A percentile compares a stretch with the other conserved stretches of the same genome.
phyloP scores from a whole-genome alignment of 2,113 vertebrate genomes.

The Urocitellus parryii region DNA sequence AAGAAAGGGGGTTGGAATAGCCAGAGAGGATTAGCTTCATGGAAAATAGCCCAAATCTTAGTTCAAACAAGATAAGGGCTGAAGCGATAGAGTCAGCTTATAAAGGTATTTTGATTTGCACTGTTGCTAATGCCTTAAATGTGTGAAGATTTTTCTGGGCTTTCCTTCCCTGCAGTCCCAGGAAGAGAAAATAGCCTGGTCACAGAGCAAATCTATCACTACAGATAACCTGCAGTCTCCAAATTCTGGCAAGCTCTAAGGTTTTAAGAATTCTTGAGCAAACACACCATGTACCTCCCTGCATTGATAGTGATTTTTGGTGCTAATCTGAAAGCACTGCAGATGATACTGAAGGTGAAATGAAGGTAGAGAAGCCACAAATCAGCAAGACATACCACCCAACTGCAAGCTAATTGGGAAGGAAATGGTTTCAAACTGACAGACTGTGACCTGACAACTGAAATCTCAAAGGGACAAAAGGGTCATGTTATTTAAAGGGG shows the following conservation, averaged over 20 bases:
- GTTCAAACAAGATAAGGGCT: conserved; percentile 58
- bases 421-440: conserved; percentile 78
- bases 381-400: conserved; percentile 69
- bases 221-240: conserved; percentile 18
- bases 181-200: conserved; percentile 44
- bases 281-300: conserved; percentile 55
- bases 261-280: conserved; percentile 69
- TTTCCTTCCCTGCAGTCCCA: conserved; percentile 34
- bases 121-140: conserved; percentile 34
- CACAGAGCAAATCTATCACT: conserved; percentile 43
- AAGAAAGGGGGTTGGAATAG: conserved; percentile 37
- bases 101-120: conserved; percentile 53
- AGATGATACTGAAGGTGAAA: conserved; percentile 81
- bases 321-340: conserved; percentile 71
- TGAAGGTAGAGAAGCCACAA: conserved; percentile 74
- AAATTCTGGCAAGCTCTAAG: not conserved
- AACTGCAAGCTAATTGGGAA: conserved; percentile 77
- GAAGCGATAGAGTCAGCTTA: conserved; percentile 49
- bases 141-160: not conserved
- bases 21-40: conserved; percentile 51
- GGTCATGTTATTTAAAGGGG: conserved; percentile 73
- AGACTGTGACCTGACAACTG: conserved; percentile 69
- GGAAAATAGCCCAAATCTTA: conserved; percentile 39
- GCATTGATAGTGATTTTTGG: conserved; percentile 73
- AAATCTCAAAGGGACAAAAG: conserved; percentile 75